Base-by-base conservation (phyloP, 2,888 invertebrate species). In the Auanema sp. region DNA sequence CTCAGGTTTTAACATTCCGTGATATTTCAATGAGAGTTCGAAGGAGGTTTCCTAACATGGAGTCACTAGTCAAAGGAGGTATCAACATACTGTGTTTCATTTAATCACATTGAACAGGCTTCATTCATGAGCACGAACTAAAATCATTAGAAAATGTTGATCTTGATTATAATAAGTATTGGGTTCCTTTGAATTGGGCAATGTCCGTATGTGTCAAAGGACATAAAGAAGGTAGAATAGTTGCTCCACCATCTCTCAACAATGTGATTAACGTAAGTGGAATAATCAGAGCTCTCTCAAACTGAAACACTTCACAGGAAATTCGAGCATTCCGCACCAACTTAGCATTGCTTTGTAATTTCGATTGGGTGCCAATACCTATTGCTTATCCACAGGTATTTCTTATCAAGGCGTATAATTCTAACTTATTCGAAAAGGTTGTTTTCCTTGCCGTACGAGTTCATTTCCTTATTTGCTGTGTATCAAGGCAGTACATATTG, bases 101-200 rank as follows among this genome's bases (percentile, higher is more conserved):
- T 12, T 14, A 24, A 24, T 12, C 23, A 54, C 1, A 14, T 14
- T 16, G 11, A 16, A 1, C 18, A 77, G 80, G 80, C 14, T 73
- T 79, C 44, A 58, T 79, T 25, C 74, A 77, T 14, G 72, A 78
- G 42, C 69, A 76, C 43, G 80, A 80, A 64, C 58, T 64, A 10
- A 54, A 65, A 10, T 63, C 73, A 11, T 62, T 72, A 43, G 75
- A 78, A 16, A 54, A 61, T 2, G 65, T 76, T 14, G 64, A 72
- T 11, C 61, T 69, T 42, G 60, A 47, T 6, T 71, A 74, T 65
- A 75, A 71, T 56, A 79, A 79, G 58, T 79, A 80, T 58, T 81
- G 81, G 81, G 70, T 79, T 12, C 81, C 81, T 0, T 68, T 80
- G 49, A 77, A 82, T 47, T 81, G 81, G 81, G 69, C 77, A 8